Conservation (phyloP, 2,113 vertebrate species). For the Noctilio leporinus region DNA sequence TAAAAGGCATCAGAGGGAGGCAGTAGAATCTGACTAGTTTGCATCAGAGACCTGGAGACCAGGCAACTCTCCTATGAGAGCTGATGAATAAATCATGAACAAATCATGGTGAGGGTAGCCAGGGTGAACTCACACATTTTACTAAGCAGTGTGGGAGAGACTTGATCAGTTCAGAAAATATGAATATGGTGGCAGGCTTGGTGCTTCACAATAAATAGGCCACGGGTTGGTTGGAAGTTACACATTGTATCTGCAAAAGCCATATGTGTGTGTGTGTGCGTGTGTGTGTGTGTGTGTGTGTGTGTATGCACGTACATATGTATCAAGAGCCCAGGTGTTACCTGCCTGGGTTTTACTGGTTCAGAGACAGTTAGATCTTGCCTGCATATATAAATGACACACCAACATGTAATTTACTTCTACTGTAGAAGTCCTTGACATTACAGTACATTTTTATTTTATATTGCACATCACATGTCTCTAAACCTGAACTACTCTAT, state of each 20-base stretch:
- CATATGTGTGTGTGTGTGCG: no score
- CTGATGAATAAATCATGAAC: not conserved
- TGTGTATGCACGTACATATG: no score
- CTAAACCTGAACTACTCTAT: not conserved
- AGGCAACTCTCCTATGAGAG: not conserved
- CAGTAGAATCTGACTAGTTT: not conserved
- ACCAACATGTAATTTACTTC: not conserved
- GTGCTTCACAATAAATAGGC: not conserved
- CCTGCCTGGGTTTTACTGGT: not conserved
- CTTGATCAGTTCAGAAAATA: not conserved
- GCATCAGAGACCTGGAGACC: not conserved
- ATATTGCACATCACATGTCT: not conserved
- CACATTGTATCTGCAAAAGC: not conserved
- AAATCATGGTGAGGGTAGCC: not conserved
- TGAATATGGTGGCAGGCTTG: not conserved
- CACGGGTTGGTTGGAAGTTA: not conserved
- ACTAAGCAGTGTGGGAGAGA: not conserved
- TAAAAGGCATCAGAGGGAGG: not conserved
- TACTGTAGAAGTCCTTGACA: not conserved
- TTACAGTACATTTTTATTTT: not conserved
- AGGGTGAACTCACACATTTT: not conserved
- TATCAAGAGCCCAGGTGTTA: not conserved
- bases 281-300: no score
- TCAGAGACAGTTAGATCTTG: not conserved
- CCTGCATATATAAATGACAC: not conserved